phyloP scores from a whole-genome alignment of 2,797 vertebrate genomes.

The Chromis chromis region DNA sequence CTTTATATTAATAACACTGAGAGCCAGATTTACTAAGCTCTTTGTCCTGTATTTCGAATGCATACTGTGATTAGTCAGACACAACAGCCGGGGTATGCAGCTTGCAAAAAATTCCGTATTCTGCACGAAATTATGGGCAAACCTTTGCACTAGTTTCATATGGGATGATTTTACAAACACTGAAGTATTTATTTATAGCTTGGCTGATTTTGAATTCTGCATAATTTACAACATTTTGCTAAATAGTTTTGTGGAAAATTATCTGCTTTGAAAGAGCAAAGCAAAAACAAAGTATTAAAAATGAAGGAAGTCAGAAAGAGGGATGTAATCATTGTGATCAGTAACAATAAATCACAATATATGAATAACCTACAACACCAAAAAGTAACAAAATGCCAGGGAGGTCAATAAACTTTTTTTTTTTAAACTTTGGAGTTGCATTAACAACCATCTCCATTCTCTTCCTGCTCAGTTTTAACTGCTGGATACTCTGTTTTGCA shows the following conservation, averaged over 20 bases:
- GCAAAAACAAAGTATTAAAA: neutral
- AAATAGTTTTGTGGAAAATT: neutral
- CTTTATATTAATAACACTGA: conserved; percentile 15
- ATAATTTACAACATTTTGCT: neutral
- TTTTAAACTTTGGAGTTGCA: too few relatives aligned
- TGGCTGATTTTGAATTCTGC: conserved; percentile 2
- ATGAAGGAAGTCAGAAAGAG: neutral
- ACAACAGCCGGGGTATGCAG: neutral
- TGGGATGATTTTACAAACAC: neutral
- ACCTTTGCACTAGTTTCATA: too few relatives aligned
- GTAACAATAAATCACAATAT: neutral
- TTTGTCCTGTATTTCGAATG: conserved; percentile 18
- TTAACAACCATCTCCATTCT: conserved; percentile 12
- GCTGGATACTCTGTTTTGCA: neutral
- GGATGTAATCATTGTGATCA: neutral
- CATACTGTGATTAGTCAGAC: neutral
- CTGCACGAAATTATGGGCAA: neutral
- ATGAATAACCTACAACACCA: neutral
- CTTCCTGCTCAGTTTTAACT: conserved; percentile 14
- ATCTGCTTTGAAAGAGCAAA: too few relatives aligned
- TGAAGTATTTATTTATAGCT: neutral
- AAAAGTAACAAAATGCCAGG: too few relatives aligned
- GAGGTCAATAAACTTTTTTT: too few relatives aligned
- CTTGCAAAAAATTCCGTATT: neutral
- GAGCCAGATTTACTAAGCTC: conserved; percentile 13